Evolutionary conservation across 2,113 vertebrate genomes (phyloP).

Genomic region (Centropus unirufus): DNA sequence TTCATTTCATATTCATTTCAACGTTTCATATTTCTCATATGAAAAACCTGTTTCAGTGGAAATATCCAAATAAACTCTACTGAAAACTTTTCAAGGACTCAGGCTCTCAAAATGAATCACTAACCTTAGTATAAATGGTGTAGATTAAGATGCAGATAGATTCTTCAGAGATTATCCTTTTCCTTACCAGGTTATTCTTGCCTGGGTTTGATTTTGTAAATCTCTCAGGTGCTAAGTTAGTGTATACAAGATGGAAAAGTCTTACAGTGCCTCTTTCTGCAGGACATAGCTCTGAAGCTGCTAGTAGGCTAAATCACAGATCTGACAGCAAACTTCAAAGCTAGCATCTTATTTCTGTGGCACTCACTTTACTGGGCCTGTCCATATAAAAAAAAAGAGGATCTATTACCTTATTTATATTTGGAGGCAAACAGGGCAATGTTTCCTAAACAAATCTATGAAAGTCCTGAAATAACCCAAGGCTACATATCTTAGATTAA

Average conservation of each 20-base stretch:
- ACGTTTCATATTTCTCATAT: background rate
- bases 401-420: background rate
- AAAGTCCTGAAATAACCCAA: background rate
- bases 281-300: background rate
- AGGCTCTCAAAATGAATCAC: background rate
- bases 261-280: background rate
- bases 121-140: background rate
- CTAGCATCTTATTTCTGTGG: background rate
- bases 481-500: background rate
- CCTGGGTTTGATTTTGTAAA: background rate
- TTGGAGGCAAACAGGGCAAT: background rate
- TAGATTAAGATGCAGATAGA: background rate
- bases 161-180: background rate
- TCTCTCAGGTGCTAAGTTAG: background rate
- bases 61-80: background rate
- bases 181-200: background rate
- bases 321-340: background rate
- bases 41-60: background rate
- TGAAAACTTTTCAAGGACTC: background rate
- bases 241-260: background rate
- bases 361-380: background rate
- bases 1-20: no score
- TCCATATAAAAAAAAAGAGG: background rate
- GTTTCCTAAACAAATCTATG: background rate
- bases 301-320: background rate